Evolutionary conservation across 2,888 invertebrate species (phyloP).

Genomic region (Athalia cordata): DNA sequence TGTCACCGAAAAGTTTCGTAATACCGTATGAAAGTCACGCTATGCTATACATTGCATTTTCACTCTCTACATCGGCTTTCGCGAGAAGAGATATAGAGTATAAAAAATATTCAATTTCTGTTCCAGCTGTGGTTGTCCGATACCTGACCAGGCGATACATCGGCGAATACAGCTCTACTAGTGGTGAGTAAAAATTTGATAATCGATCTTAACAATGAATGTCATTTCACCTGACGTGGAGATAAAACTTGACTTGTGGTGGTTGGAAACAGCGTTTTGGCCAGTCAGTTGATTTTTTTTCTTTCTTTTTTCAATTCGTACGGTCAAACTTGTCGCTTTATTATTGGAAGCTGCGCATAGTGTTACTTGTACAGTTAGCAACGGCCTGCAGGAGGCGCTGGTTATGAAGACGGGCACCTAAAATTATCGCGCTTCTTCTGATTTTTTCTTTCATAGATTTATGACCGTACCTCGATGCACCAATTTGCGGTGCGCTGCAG

Average conservation of each 20-base stretch:
- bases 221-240: background rate
- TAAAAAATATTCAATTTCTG: slow-evolving; percentile 64
- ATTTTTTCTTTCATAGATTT: slow-evolving; percentile 10
- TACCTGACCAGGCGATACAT: slow-evolving; percentile 87
- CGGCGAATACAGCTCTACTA: slow-evolving; percentile 88
- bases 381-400: background rate
- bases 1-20: no score
- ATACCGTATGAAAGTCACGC: no score
- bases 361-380: background rate
- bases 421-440: background rate
- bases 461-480: slow-evolving; percentile 8
- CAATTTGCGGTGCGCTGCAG: slow-evolving; percentile 2
- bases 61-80: background rate
- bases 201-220: background rate
- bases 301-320: background rate
- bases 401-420: slow-evolving; percentile 12
- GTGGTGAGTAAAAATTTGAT: slow-evolving; percentile 77
- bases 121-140: slow-evolving; percentile 87
- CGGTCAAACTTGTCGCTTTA: slow-evolving; percentile 50
- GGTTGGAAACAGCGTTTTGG: slow-evolving; percentile 10
- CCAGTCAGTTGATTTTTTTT: slow-evolving; percentile 57
- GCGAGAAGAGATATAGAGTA: background rate
- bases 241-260: background rate
- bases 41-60: background rate
- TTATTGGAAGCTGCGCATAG: slow-evolving; percentile 50